These are phyloP conservation scores for Noctua comes DNA, from an alignment of 2,888 invertebrate genomes.

Conservation along the genomic window DNA sequence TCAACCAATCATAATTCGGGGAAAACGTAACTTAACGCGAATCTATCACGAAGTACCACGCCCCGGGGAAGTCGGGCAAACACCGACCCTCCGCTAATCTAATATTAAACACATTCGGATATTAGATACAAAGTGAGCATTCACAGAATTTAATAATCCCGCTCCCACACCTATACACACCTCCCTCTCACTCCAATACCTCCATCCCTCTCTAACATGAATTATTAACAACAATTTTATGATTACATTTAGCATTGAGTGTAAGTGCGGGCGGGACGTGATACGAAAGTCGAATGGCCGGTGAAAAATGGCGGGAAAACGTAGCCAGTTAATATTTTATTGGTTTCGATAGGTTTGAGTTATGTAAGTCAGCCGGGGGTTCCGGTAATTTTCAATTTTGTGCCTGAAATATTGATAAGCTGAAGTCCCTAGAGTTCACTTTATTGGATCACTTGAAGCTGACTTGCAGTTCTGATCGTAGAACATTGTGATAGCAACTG, in stretches of 20 bases:
- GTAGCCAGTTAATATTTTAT: slow-evolving; percentile 89
- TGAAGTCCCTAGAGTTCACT: slow-evolving; percentile 68
- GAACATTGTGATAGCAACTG: slow-evolving; percentile 25
- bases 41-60: slow-evolving; percentile 84
- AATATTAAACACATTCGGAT: slow-evolving; percentile 90
- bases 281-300: slow-evolving; percentile 83
- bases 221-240: slow-evolving; percentile 90
- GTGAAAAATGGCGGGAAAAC: slow-evolving; percentile 88
- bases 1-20: slow-evolving; percentile 87
- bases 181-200: slow-evolving; percentile 69
- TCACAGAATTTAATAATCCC: slow-evolving; percentile 90
- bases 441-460: slow-evolving; percentile 68
- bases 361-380: slow-evolving; percentile 82
- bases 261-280: slow-evolving; percentile 87
- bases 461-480: slow-evolving; percentile 57
- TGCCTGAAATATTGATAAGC: slow-evolving; percentile 89
- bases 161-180: slow-evolving; percentile 78
- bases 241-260: slow-evolving; percentile 89
- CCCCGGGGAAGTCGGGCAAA: slow-evolving; percentile 77
- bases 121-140: slow-evolving; percentile 90
- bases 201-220: slow-evolving; percentile 79
- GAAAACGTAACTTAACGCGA: slow-evolving; percentile 80
- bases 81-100: slow-evolving; percentile 86
- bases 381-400: slow-evolving; percentile 89
- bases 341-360: slow-evolving; percentile 89